Percentiles rank a stretch among this genome's conserved stretches.
Conservation (phyloP, 2,797 vertebrate genomes). For the Thunnus albacares region DNA sequence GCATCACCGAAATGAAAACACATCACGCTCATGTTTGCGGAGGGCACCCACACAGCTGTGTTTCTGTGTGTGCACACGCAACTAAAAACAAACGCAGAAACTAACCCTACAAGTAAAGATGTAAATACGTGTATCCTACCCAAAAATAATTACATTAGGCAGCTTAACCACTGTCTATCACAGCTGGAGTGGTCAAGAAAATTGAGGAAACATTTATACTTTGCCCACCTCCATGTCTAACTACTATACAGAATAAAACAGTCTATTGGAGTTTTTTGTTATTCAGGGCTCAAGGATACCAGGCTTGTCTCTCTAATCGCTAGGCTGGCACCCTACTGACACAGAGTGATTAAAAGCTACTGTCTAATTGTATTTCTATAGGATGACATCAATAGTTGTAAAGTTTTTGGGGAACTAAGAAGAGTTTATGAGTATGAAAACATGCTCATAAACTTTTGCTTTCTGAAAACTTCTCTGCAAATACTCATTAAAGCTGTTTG, state of each 20-base stretch:
- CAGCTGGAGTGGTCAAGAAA: background rate
- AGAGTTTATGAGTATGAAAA: constrained; percentile 63
- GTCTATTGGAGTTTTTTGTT: background rate
- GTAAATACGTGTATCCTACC: background rate
- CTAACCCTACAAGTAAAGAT: constrained; percentile 5
- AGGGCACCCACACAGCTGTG: background rate
- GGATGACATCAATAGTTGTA: constrained; percentile 57
- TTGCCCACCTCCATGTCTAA: background rate
- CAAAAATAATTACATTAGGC: background rate
- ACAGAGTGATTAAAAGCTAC: constrained; percentile 63
- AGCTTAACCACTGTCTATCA: background rate
- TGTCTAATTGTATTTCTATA: constrained; percentile 68
- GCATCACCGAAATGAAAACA: constrained; percentile 26
- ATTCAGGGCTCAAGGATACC: constrained; percentile 22
- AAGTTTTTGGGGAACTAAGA: constrained; percentile 52
- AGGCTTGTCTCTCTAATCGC: constrained; percentile 36
- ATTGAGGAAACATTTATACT: background rate
- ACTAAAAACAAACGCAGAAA: constrained; percentile 5
- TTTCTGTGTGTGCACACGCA: background rate
- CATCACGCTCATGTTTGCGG: background rate
- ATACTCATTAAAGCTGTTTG: constrained; percentile 80
- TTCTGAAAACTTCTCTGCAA: constrained; percentile 63
- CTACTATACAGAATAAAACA: constrained; percentile 10
- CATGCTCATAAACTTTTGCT: constrained; percentile 64
- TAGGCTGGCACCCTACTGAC: constrained; percentile 26